These are phyloP conservation scores for Diuraphis noxia DNA, from an alignment of 1,140 invertebrate genomes.

Conservation along the genomic window DNA sequence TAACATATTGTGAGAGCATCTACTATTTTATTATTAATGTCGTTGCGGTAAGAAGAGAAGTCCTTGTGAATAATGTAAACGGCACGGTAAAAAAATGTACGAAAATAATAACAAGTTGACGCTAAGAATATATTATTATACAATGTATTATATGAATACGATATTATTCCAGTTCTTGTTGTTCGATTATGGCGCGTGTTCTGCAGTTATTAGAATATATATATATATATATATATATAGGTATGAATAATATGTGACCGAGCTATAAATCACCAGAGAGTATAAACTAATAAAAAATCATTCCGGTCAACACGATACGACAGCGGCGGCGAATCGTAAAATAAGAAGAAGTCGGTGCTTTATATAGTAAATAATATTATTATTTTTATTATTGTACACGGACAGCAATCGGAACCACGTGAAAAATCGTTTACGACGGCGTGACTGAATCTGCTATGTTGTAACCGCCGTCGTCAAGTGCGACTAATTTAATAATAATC, in stretches of 20 bases:
- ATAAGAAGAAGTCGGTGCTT: not conserved
- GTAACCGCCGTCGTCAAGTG: not conserved
- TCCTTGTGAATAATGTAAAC: not conserved
- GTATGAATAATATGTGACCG: not conserved
- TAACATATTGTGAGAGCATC: not conserved
- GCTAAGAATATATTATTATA: not conserved
- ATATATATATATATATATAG: too few species aligned
- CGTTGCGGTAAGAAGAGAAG: not conserved
- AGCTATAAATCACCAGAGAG: not conserved
- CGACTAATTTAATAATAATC: not conserved
- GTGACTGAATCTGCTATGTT: not conserved
- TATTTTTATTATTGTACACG: not conserved
- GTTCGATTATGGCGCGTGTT: not conserved
- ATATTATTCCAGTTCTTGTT: not conserved
- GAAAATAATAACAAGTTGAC: not conserved
- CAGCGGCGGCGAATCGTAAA: not conserved
- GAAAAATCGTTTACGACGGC: not conserved
- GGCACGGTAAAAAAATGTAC: not conserved
- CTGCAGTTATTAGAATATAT: not conserved
- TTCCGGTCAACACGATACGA: not conserved
- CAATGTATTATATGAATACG: not conserved
- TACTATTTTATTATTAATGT: not conserved
- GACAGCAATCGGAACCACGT: not conserved
- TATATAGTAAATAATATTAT: not conserved
- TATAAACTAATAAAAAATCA: slow-evolving; percentile 23